Conservation (phyloP, 2,113 vertebrate species). For the Prunella fulvescens region DNA sequence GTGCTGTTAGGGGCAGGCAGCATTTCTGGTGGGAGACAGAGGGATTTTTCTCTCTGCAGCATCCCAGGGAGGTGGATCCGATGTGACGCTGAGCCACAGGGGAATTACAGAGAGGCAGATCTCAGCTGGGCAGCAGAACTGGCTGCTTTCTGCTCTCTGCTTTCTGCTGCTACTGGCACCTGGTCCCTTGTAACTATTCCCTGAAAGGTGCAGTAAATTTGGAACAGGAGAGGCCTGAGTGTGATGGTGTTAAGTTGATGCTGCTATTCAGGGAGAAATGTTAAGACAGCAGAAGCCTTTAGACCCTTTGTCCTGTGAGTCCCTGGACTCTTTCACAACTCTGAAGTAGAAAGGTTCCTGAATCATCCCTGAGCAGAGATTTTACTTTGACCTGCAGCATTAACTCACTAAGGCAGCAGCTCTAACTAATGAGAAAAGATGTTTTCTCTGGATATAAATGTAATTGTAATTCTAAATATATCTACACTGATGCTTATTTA, state of each 20-base stretch:
- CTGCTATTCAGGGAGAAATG: neutral
- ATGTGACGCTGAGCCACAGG: accelerated
- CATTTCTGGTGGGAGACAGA: neutral
- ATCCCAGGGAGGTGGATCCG: neutral
- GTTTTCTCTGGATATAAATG: neutral
- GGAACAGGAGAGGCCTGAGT: neutral
- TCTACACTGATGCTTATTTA: neutral
- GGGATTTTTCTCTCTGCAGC: neutral
- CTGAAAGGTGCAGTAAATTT: neutral
- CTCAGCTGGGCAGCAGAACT: neutral
- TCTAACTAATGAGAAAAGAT: neutral
- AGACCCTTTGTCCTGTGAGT: neutral
- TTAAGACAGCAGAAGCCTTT: neutral
- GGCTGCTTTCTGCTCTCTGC: neutral
- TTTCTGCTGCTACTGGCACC: neutral
- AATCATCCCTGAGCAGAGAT: neutral
- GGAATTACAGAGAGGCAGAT: neutral
- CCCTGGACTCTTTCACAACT: neutral
- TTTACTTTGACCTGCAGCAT: neutral
- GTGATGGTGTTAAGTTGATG: neutral
- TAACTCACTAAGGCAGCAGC: neutral
- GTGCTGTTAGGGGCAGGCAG: neutral
- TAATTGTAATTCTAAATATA: neutral
- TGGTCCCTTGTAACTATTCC: neutral
- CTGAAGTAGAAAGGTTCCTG: neutral